Evolutionary conservation across 1,140 invertebrate species (phyloP).

Genomic region (Anagrus nilaparvatae): DNA sequence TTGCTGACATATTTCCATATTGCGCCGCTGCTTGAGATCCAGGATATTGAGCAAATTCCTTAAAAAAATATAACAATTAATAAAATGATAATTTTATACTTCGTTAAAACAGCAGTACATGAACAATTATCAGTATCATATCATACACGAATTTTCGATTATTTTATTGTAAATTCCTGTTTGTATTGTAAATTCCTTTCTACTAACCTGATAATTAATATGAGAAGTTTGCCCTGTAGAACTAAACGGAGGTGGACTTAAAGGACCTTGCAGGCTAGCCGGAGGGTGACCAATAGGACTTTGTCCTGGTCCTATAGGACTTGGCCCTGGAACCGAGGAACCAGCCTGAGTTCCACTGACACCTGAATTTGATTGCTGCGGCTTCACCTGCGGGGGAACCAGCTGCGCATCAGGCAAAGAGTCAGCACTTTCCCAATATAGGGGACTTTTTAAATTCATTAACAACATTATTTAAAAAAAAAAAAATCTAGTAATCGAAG

Average conservation of each 20-base stretch:
- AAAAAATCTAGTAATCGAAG: not conserved
- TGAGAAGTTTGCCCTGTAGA: constrained; percentile 44
- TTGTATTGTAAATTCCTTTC: not conserved
- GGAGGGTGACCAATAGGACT: constrained; percentile 52
- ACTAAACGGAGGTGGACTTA: constrained; percentile 43
- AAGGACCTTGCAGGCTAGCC: constrained; percentile 38
- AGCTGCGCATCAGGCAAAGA: constrained; percentile 47
- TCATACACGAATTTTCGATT: not conserved
- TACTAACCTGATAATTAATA: constrained; percentile 46
- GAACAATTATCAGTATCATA: too few relatives aligned
- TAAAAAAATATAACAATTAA: not conserved
- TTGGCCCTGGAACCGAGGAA: constrained; percentile 37
- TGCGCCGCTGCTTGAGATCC: constrained; percentile 45
- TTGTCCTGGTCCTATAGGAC: constrained; percentile 41
- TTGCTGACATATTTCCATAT: constrained; percentile 66
- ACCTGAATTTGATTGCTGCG: constrained; percentile 55
- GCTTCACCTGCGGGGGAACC: constrained; percentile 56
- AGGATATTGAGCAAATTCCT: constrained; percentile 40
- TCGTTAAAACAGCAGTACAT: too few relatives aligned
- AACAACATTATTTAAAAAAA: constrained; percentile 15
- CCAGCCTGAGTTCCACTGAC: constrained; percentile 37
- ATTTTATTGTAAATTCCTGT: not conserved
- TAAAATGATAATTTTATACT: too few relatives aligned
- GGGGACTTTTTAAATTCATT: too few relatives aligned
- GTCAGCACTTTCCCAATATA: constrained; percentile 43